Evolutionary conservation across 2,797 vertebrate species (phyloP), one percentile per base, ranked within the genome.

Genomic region (Dicrostonyx torquatus): DNA sequence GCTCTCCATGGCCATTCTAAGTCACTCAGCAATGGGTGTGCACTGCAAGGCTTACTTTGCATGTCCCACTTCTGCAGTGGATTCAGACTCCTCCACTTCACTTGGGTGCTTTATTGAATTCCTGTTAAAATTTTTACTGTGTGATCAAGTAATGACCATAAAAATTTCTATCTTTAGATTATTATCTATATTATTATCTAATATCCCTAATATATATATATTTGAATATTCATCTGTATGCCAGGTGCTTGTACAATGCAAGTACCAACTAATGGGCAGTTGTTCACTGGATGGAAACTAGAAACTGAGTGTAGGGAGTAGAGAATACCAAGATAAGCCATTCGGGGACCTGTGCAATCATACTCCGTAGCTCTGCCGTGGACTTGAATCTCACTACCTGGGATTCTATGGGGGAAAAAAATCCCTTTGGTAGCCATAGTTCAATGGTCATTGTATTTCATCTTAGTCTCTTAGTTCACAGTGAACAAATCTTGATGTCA

Each of bases 51-150:
- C 43, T 85, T 77, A 26, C 66, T 93, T 87, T 90, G 68, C 62
- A 86, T 82, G 26, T 17, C 1, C 9, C 26, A 43, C 40, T 50
- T 92, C 70, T 79, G 14, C 58, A 87, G 20, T n/a, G 24, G 24
- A 43, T 95, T 93, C 40, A 70, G 82, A 72, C 31, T 85, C 8
- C 87, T 82, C 90, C 60, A 29, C 92, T 88, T 86, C 34, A 66
- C 2, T 48, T 91, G 90, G 43, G 58, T 93, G 29, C 26, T 78
- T 95, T 87, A 31, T 87, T 72, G 70, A 68, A 62, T 77, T 79
- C 75, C 24, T 55, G 85, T 90, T 86, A 43, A 72, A 94, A 90
- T 75, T 50, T 1, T 31, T 84, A 93, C 58, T 92, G 15, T 20
- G 58, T 70, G 83, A 34, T 87, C 60, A 73, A 90, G 34, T 79